phyloP scores from a whole-genome alignment of 2,797 vertebrate genomes.

The Centroberyx gerrardi region DNA sequence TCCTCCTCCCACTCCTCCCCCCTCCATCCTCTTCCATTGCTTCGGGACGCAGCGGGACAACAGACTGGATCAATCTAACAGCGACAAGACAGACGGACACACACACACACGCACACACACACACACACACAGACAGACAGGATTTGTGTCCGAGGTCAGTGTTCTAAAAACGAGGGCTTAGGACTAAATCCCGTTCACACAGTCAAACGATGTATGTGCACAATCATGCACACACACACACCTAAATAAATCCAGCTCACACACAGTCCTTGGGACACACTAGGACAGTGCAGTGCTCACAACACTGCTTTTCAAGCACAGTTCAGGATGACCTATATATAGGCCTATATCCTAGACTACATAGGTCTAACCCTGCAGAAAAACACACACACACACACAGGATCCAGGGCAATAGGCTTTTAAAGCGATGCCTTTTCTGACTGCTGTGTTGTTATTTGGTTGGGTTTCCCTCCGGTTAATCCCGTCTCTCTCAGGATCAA shows the following conservation, averaged over 20 bases:
- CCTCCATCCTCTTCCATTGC: slow-evolving; percentile 23
- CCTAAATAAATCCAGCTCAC: slow-evolving; percentile 20
- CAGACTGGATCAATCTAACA: slow-evolving; percentile 49
- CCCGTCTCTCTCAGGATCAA: slow-evolving; percentile 46
- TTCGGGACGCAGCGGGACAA: slow-evolving; percentile 24
- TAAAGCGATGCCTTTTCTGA: slow-evolving; percentile 21
- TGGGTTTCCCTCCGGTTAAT: slow-evolving; percentile 35
- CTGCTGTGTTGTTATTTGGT: slow-evolving; percentile 40
- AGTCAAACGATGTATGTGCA: slow-evolving; percentile 13
- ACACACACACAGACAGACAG: slow-evolving; percentile 9
- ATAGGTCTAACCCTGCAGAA: slow-evolving; percentile 28
- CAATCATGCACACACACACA: slow-evolving; percentile 7
- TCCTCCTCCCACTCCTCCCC: not conserved
- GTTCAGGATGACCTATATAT: slow-evolving; percentile 50
- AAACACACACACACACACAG: slow-evolving; percentile 9
- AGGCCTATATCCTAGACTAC: slow-evolving; percentile 15
- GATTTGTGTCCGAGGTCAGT: slow-evolving; percentile 39
- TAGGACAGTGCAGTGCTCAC: slow-evolving; percentile 11
- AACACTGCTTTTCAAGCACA: slow-evolving; percentile 48
- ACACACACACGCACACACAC: slow-evolving; percentile 3
- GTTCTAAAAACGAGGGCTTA: slow-evolving; percentile 41
- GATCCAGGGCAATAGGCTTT: slow-evolving; percentile 18
- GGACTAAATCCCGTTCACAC: slow-evolving; percentile 2
- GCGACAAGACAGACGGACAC: slow-evolving; percentile 31
- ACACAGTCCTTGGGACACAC: slow-evolving; percentile 17